These are phyloP conservation scores for Argentina silus DNA, from an alignment of 2,797 vertebrate species.

Conservation along the genomic window DNA sequence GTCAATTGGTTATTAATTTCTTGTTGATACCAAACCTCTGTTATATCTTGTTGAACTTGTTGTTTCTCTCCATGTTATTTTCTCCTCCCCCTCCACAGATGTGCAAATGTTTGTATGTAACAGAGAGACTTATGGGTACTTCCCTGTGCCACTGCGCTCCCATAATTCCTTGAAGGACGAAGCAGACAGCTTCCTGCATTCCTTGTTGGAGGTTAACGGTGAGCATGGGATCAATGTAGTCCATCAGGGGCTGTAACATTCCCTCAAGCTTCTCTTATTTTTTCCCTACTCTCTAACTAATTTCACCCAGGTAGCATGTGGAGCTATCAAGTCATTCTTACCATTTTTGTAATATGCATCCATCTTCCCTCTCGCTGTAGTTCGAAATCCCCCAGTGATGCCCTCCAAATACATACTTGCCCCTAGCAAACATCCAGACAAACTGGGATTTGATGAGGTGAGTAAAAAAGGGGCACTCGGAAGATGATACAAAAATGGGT, in stretches of 20 bases:
- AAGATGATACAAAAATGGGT: conserved; percentile 70
- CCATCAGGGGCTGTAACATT: conserved; percentile 21
- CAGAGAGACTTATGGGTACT: conserved; percentile 84
- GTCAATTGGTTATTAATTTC: background rate
- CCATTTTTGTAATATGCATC: conserved; percentile 56
- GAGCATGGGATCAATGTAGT: conserved; percentile 49
- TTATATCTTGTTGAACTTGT: conserved; percentile 5
- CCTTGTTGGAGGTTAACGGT: conserved; percentile 88
- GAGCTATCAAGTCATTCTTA: conserved; percentile 42
- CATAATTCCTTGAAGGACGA: conserved; percentile 88
- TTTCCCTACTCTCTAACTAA: conserved; percentile 28
- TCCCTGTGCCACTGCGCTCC: conserved; percentile 86
- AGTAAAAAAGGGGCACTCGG: conserved; percentile 51
- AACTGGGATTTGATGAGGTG: conserved; percentile 98
- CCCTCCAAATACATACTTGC: conserved; percentile 85
- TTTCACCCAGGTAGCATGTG: conserved; percentile 12
- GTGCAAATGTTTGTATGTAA: conserved; percentile 94
- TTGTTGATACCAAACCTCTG: background rate
- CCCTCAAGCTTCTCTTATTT: conserved; percentile 20
- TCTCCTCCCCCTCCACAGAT: conserved; percentile 66
- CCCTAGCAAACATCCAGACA: conserved; percentile 85
- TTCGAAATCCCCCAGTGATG: conserved; percentile 85
- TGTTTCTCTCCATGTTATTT: background rate
- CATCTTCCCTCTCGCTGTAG: conserved; percentile 76
- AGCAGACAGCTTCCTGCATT: conserved; percentile 87